phyloP scores from a whole-genome alignment of 2,888 invertebrate species.

The Drosophila neotestacea region DNA sequence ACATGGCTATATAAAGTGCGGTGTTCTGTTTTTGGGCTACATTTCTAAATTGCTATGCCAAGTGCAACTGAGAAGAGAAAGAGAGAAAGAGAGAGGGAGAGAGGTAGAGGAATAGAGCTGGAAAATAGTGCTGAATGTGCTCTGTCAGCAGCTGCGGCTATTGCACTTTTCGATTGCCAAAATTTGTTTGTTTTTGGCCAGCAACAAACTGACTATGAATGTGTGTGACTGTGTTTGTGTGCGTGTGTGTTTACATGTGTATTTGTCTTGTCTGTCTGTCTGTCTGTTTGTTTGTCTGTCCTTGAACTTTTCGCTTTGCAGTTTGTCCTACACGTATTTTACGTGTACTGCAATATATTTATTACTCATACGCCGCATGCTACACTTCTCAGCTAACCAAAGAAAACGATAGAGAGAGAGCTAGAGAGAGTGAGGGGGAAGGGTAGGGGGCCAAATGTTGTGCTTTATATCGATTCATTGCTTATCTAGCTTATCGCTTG shows the following conservation, averaged over 20 bases:
- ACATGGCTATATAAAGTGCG: constrained; percentile 45
- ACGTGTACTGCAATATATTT: background rate
- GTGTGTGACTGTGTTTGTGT: background rate
- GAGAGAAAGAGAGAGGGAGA: background rate
- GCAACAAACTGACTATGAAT: constrained; percentile 24
- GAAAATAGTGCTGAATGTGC: constrained; percentile 1
- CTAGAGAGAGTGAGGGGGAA: background rate
- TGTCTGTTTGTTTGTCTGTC: constrained; percentile 35
- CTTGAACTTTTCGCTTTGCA: constrained; percentile 61
- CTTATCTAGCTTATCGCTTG: constrained; percentile 44
- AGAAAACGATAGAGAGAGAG: background rate
- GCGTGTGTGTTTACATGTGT: constrained; percentile 5
- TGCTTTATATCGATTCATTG: constrained; percentile 54
- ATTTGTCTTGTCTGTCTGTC: background rate
- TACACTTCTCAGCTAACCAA: constrained; percentile 11
- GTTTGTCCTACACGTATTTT: constrained; percentile 25
- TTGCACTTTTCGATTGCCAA: constrained; percentile 55
- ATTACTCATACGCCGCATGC: constrained; percentile 43
- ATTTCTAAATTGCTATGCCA: constrained; percentile 49
- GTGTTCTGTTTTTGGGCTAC: constrained; percentile 38
- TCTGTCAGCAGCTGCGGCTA: constrained; percentile 49
- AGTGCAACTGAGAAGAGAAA: constrained; percentile 18
- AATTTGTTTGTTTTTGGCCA: constrained; percentile 31
- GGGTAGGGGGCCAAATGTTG: background rate
- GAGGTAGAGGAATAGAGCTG: background rate